phyloP scores from a whole-genome alignment of 2,113 vertebrate species.

The Chionodraco myersi region DNA sequence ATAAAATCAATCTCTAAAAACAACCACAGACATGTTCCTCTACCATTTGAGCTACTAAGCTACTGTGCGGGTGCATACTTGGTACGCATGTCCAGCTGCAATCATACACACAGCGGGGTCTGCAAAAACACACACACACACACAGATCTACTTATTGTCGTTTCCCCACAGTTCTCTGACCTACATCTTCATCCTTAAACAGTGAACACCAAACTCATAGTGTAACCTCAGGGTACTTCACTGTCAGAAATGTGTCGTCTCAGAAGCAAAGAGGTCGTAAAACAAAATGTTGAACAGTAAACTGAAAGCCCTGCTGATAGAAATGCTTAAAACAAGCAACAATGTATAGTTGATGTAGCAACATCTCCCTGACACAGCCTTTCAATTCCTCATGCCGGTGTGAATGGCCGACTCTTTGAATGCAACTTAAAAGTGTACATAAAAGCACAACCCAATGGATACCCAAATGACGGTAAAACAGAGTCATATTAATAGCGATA shows the following conservation, averaged over 20 bases:
- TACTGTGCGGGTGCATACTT: background rate
- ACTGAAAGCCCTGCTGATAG: background rate
- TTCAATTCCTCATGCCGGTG: background rate
- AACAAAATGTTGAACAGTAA: background rate
- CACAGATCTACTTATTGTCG: background rate
- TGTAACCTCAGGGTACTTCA: background rate
- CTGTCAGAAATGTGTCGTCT: too few species aligned
- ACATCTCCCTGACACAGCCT: background rate
- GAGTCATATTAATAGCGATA: too few species aligned
- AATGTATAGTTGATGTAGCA: background rate
- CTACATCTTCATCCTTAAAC: constrained; percentile 9
- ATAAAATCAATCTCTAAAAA: background rate
- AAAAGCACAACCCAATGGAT: background rate
- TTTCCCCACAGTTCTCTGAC: constrained; percentile 33
- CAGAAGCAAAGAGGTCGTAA: too few species aligned
- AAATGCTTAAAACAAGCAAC: background rate
- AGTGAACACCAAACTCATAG: constrained; percentile 8
- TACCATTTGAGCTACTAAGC: background rate
- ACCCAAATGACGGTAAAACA: background rate
- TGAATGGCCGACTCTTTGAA: background rate
- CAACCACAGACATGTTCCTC: background rate
- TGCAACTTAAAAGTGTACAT: background rate
- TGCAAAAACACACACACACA: background rate
- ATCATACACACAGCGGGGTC: background rate
- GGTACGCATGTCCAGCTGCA: background rate